Evolutionary conservation across 2,797 vertebrate genomes (phyloP).

Genomic region (Tinamus major): DNA sequence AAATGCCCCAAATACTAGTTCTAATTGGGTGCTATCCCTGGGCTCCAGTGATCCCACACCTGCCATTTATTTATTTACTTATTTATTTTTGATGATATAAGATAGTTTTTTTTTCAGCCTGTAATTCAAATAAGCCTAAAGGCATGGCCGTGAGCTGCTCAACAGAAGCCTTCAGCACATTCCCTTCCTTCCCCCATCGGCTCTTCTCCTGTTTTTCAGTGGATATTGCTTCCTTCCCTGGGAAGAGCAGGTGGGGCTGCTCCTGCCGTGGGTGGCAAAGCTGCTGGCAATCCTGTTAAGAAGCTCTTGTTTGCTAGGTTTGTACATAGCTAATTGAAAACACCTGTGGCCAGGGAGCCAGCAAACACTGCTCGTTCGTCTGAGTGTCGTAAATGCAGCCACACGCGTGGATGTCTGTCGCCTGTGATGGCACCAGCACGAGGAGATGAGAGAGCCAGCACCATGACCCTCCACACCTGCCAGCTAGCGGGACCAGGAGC

Average conservation of each 20-base stretch:
- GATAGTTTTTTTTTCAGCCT: neutral
- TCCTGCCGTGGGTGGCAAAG: neutral
- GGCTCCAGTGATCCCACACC: neutral
- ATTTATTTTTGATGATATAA: neutral
- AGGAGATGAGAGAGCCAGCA: too few relatives aligned
- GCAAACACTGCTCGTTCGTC: neutral
- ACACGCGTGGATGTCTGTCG: too few relatives aligned
- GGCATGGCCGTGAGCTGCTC: rapidly evolving
- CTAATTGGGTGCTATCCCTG: neutral
- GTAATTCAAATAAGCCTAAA: neutral
- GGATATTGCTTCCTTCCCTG: neutral
- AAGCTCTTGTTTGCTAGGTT: neutral
- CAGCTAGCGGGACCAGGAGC: too few relatives aligned
- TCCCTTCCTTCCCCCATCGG: neutral
- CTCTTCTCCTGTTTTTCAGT: neutral
- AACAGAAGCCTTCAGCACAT: neutral
- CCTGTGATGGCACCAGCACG: neutral
- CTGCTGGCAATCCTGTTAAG: neutral
- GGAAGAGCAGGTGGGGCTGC: neutral
- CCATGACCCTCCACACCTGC: neutral
- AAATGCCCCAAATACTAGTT: rapidly evolving
- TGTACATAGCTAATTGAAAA: too few relatives aligned
- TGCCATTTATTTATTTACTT: neutral
- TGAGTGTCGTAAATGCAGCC: neutral
- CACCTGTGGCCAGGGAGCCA: too few relatives aligned